Evolutionary conservation across 2,797 vertebrate species (phyloP).

Genomic region (Stomatorhinus walkeri): DNA sequence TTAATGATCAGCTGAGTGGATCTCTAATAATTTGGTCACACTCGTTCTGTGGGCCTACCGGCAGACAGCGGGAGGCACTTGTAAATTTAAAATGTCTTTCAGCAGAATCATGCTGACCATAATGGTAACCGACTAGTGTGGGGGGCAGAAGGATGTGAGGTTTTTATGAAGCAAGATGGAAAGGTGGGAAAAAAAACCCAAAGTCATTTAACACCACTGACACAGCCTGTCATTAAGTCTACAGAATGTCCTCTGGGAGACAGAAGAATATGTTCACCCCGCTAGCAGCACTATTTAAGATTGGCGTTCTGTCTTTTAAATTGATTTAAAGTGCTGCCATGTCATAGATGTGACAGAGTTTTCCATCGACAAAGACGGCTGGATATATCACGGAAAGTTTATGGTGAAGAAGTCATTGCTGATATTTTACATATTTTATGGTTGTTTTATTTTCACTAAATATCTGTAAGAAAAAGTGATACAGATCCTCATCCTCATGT

Average conservation of each 20-base stretch:
- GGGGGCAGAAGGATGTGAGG: neutral
- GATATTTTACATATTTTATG: neutral
- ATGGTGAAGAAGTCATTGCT: neutral
- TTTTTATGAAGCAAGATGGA: slow-evolving; percentile 18
- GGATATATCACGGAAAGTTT: neutral
- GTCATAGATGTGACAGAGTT: neutral
- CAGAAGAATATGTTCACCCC: slow-evolving; percentile 21
- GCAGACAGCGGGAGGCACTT: neutral
- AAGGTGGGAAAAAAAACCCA: slow-evolving; percentile 7
- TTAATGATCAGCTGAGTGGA: neutral
- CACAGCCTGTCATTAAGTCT: slow-evolving; percentile 30
- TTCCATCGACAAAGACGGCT: neutral
- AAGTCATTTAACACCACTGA: slow-evolving; percentile 22
- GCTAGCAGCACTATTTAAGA: neutral
- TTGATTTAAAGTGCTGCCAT: slow-evolving; percentile 1
- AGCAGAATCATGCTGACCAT: neutral
- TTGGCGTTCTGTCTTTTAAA: slow-evolving; percentile 13
- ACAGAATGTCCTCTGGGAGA: slow-evolving; percentile 44
- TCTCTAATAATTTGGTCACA: neutral
- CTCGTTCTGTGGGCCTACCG: neutral
- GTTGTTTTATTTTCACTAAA: neutral
- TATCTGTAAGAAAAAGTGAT: neutral
- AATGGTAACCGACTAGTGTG: neutral
- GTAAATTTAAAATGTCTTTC: slow-evolving; percentile 16
- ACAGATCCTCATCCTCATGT: neutral